Base-by-base conservation (phyloP, 2,888 invertebrate species). In the Anagyrus pseudococci region DNA sequence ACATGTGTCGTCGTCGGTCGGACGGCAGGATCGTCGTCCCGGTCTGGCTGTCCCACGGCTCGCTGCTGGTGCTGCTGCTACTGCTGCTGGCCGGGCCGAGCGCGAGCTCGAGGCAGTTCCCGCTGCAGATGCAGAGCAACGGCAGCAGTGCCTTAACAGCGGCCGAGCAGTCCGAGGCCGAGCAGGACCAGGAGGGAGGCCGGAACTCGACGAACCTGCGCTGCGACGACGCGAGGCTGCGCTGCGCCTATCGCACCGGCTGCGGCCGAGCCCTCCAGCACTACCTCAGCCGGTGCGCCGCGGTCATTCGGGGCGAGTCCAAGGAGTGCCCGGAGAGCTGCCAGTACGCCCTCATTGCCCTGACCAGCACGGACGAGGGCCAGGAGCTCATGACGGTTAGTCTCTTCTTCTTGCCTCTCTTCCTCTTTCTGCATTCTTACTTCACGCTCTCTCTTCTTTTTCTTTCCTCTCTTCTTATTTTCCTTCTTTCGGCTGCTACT, bases 351-450 rank as follows among this genome's bases (percentile, higher is more conserved):
- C 84, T 93, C 41, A 90, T 93, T 46, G 91, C 92, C 0, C 84
- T 93, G 46, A 90, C 89, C 0, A 89, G 91, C 25, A 91, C 92
- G 0, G 89, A 89, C 55, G 91, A 92, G 76, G 92, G 93, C 55
- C 87, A 90, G 74, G 87, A 88, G 67, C 85, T 93, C 17, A 89
- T 90, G 87, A 88, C 86, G 76, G 91, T 91, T 78, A 86, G 88
- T 82, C 7, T 7, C 29, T 7, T 7, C 29, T 29, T 29, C n/a
- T n/a, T n/a, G n/a, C n/a, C n/a, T n/a, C n/a, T n/a, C n/a, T n/a
- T n/a, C n/a, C n/a, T n/a, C n/a, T n/a, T n/a, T n/a, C n/a, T n/a
- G n/a, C n/a, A n/a, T n/a, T n/a, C n/a, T n/a, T n/a, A n/a, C n/a
- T n/a, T n/a, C n/a, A n/a, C n/a, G n/a, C n/a, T n/a, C n/a, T n/a